These are phyloP conservation scores for Schizothorax lantsangensis DNA, from an alignment of 2,797 vertebrate species.

Conservation along the genomic window DNA sequence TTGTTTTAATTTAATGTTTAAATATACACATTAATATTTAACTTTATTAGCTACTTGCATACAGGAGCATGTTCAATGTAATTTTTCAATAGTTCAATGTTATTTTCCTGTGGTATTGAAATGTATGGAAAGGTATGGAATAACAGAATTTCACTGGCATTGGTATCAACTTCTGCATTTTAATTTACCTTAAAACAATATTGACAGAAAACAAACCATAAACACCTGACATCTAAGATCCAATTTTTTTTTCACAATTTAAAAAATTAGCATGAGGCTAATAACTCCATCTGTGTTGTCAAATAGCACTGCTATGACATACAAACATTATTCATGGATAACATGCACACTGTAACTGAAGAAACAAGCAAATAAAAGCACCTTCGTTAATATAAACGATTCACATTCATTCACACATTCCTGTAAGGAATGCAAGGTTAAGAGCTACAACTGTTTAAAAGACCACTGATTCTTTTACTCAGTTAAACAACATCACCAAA, in stretches of 20 bases:
- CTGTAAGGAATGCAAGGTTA: not conserved
- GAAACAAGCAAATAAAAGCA: not conserved
- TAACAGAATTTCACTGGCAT: not conserved
- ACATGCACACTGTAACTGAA: not conserved
- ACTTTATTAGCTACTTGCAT: not conserved
- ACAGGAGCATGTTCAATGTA: not conserved
- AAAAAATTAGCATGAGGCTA: not conserved
- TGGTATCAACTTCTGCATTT: not conserved
- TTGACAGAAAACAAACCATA: not conserved
- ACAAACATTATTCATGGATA: not conserved
- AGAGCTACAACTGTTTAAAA: not conserved
- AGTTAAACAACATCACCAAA: not conserved
- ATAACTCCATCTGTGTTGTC: not conserved
- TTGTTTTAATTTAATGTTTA: not conserved
- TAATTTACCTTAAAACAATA: not conserved
- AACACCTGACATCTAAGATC: not conserved
- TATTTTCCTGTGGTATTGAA: not conserved
- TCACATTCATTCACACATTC: not conserved
- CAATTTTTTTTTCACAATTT: not conserved
- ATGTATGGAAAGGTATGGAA: not conserved
- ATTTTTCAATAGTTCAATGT: not conserved
- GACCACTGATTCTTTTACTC: not conserved
- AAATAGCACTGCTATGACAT: not conserved
- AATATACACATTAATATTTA: not conserved
- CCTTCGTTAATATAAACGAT: not conserved